Conservation (phyloP, 2,888 invertebrate species). For the Leistus spinibarbis region DNA sequence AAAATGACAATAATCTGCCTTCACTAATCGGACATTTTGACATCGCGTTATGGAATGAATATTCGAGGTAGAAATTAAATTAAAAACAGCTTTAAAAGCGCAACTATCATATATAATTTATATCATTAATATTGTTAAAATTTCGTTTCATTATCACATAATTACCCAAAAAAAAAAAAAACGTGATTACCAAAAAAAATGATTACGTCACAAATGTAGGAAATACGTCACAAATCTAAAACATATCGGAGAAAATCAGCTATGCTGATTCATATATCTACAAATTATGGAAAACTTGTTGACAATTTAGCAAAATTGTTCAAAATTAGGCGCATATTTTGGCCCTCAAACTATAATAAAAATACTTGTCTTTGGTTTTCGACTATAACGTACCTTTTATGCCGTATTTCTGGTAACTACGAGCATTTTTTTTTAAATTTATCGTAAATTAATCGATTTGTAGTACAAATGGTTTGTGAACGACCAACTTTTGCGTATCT, state of each 20-base stretch:
- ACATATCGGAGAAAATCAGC: no score
- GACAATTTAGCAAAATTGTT: constrained; percentile 9
- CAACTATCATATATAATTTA: not conserved
- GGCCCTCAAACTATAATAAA: constrained; percentile 7
- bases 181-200: constrained; percentile 18
- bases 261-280: constrained; percentile 17
- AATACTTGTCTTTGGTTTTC: constrained; percentile 33
- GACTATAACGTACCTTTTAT: constrained; percentile 22
- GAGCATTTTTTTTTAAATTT: not conserved
- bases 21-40: no score
- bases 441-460: not conserved
- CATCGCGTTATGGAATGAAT: constrained; percentile 37
- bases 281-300: constrained; percentile 12
- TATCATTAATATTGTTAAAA: not conserved
- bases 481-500: no score
- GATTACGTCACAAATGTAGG: constrained; percentile 9
- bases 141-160: constrained; percentile 34
- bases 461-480: no score
- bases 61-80: constrained; percentile 13
- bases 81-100: not conserved
- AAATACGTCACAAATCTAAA: no score
- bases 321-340: constrained; percentile 15
- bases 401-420: constrained; percentile 17
- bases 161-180: constrained; percentile 34
- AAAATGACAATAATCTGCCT: no score